Evolutionary conservation across 2,888 invertebrate genomes (phyloP).

Genomic region (Hydroisotoma schaefferi): DNA sequence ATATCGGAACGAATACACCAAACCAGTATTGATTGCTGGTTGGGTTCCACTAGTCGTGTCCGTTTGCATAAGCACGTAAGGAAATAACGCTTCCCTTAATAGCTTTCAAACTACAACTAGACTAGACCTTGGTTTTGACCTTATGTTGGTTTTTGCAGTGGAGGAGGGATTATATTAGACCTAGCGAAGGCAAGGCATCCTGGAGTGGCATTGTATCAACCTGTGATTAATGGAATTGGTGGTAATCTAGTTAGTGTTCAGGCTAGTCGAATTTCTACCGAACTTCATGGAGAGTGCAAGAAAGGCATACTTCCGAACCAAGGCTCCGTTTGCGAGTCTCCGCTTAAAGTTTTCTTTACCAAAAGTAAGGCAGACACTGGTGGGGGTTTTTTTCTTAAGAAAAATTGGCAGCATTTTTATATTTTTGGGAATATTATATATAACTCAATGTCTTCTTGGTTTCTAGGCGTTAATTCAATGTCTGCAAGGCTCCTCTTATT

Average conservation of each 20-base stretch:
- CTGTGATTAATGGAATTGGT: conserved; percentile 76
- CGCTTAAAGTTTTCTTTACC: conserved; percentile 48
- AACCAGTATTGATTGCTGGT: conserved; percentile 66
- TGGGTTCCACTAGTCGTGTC: conserved; percentile 76
- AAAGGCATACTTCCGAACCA: conserved; percentile 60
- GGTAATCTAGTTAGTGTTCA: conserved; percentile 76
- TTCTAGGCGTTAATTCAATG: conserved; percentile 51
- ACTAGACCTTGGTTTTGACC: conserved; percentile 9
- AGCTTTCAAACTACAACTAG: background rate
- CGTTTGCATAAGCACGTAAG: conserved; percentile 63
- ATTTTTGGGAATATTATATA: too few relatives aligned
- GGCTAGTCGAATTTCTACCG: conserved; percentile 71
- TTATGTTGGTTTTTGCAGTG: conserved; percentile 52
- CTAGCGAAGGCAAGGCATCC: conserved; percentile 65
- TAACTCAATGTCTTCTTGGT: too few relatives aligned
- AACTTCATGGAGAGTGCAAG: conserved; percentile 63
- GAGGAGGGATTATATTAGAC: conserved; percentile 71
- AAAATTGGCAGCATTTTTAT: background rate
- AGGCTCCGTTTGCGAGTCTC: conserved; percentile 49
- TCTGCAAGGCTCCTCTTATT: conserved; percentile 54
- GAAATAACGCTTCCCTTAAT: background rate
- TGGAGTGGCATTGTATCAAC: conserved; percentile 73
- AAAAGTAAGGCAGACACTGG: too few relatives aligned
- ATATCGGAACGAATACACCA: conserved; percentile 65
- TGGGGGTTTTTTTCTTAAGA: too few relatives aligned